These are phyloP conservation scores for Callionymus lyra DNA, from an alignment of 2,113 vertebrate species.

Conservation along the genomic window DNA sequence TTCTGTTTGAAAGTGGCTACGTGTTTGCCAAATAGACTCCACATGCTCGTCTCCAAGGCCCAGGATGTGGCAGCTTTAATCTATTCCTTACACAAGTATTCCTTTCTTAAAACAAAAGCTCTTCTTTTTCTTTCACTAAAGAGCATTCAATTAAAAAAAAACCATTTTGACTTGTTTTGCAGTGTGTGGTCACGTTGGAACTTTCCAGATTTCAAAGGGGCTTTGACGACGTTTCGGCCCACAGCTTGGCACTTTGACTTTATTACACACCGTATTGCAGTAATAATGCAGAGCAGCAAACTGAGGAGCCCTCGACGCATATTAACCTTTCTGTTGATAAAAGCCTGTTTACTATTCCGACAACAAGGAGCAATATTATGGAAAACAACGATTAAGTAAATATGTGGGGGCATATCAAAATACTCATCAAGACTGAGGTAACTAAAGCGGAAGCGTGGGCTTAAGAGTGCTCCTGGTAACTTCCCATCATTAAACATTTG, in stretches of 20 bases:
- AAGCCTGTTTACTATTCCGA: constrained; percentile 28
- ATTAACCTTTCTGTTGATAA: constrained; percentile 30
- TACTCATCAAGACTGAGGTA: constrained; percentile 38
- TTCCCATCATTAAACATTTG: constrained; percentile 26
- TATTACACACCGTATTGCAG: constrained; percentile 42
- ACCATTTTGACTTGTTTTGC: constrained; percentile 1
- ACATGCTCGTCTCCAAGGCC: constrained; percentile 23
- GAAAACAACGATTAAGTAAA: constrained; percentile 30
- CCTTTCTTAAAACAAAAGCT: constrained; percentile 5
- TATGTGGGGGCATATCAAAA: constrained; percentile 40
- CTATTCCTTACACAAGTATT: constrained; percentile 1
- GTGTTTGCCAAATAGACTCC: constrained; percentile 49
- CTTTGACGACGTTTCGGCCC: constrained; percentile 30
- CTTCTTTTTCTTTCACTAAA: constrained; percentile 17
- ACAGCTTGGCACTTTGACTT: constrained; percentile 34
- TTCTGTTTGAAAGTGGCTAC: constrained; percentile 50
- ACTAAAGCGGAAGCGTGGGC: constrained; percentile 24
- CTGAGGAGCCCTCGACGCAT: constrained; percentile 11
- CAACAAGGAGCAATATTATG: constrained; percentile 23
- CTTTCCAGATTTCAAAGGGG: constrained; percentile 29
- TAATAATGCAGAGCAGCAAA: constrained; percentile 46
- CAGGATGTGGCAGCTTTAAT: constrained; percentile 22
- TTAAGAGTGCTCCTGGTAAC: constrained; percentile 21
- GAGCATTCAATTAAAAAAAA: constrained; percentile 44
- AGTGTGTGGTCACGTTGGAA: constrained; percentile 15